phyloP scores from a whole-genome alignment of 2,113 vertebrate species.

The Athene noctua region DNA sequence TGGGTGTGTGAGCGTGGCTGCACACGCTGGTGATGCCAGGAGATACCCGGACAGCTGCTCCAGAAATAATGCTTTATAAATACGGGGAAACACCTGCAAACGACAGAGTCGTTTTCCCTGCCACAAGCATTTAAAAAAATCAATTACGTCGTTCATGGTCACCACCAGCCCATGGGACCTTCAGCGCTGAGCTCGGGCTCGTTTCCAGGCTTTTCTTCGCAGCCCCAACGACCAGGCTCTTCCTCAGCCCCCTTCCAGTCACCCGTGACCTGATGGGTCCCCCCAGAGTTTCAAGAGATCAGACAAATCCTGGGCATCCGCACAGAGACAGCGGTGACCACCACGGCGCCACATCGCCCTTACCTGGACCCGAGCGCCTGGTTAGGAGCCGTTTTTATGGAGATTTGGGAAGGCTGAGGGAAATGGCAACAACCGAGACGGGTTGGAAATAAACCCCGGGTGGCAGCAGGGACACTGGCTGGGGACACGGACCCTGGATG shows the following conservation, averaged over 20 bases:
- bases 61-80: fast-evolving
- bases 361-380: background rate
- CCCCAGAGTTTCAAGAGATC: background rate
- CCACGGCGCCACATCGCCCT: fast-evolving
- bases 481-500: background rate
- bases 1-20: fast-evolving
- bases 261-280: fast-evolving
- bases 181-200: background rate
- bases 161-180: background rate
- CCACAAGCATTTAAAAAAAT: background rate
- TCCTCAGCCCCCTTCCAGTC: background rate
- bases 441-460: background rate
- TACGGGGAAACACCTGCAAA: background rate
- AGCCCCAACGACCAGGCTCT: background rate
- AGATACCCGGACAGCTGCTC: background rate
- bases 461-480: fast-evolving
- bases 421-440: fast-evolving
- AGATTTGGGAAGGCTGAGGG: background rate
- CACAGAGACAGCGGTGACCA: fast-evolving
- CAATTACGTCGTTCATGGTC: background rate
- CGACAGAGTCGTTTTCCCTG: background rate
- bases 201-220: background rate
- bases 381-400: background rate
- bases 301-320: fast-evolving
- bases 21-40: fast-evolving